Conservation (phyloP, 2,888 invertebrate genomes). For the Cheilosia vernalis region DNA sequence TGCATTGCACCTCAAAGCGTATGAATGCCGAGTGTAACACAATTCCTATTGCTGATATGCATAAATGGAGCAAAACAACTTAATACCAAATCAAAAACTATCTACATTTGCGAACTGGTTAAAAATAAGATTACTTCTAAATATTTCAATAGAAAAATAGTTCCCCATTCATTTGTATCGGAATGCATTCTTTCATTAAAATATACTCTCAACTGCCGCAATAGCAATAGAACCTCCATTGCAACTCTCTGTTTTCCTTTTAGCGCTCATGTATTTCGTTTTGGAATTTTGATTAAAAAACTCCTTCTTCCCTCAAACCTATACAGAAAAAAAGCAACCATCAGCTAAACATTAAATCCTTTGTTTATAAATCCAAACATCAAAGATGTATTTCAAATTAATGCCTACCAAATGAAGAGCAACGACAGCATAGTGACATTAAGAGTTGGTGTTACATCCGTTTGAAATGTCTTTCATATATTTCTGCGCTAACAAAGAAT, state of each 20-base stretch:
- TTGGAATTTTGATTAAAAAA: constrained; percentile 35
- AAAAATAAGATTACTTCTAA: too few relatives aligned
- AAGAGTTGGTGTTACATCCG: constrained; percentile 42
- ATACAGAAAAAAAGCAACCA: constrained; percentile 15
- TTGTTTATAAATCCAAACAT: constrained; percentile 53
- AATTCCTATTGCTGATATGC: too few relatives aligned
- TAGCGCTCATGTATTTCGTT: not conserved
- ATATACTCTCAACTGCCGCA: not conserved
- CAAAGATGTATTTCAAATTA: constrained; percentile 45
- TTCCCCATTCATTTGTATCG: constrained; percentile 1
- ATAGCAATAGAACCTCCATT: not conserved
- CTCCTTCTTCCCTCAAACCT: not conserved
- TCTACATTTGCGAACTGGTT: too few relatives aligned
- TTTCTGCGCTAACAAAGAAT: constrained; percentile 23
- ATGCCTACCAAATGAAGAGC: constrained; percentile 54
- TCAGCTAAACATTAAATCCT: constrained; percentile 44
- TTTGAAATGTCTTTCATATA: constrained; percentile 20
- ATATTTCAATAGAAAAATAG: not conserved
- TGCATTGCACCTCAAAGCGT: too few relatives aligned
- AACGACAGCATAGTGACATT: constrained; percentile 33
- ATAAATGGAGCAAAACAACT: too few relatives aligned
- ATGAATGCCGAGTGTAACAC: too few relatives aligned
- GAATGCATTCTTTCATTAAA: constrained; percentile 3
- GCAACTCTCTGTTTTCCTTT: too few relatives aligned
- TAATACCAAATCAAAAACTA: too few relatives aligned